Evolutionary conservation across 2,113 vertebrate species (phyloP).

Genomic region (Carollia perspicillata): DNA sequence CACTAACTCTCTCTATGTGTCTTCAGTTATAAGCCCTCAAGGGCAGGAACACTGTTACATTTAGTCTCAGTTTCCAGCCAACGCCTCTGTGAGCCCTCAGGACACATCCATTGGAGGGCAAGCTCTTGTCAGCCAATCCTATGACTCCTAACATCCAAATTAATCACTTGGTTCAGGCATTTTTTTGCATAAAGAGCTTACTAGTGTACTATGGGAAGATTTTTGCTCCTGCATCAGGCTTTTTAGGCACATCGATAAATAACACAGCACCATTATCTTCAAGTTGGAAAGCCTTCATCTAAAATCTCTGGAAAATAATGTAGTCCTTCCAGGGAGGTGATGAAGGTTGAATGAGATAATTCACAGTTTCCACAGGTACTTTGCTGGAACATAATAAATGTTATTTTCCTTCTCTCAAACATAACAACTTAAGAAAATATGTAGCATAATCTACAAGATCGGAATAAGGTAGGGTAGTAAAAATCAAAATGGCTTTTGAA

Average conservation of each 20-base stretch:
- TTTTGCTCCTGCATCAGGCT: slow-evolving; percentile 29
- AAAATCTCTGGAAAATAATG: slow-evolving; percentile 55
- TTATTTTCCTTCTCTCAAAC: slow-evolving; percentile 45
- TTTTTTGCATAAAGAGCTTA: background rate
- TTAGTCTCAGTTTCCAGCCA: background rate
- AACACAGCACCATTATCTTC: slow-evolving; percentile 36
- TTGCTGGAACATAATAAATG: slow-evolving; percentile 43
- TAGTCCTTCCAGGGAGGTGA: slow-evolving; percentile 36
- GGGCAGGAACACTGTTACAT: background rate
- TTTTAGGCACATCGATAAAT: slow-evolving; percentile 11
- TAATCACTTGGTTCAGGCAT: slow-evolving; percentile 6
- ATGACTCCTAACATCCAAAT: background rate
- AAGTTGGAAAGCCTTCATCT: background rate
- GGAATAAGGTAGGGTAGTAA: slow-evolving; percentile 45
- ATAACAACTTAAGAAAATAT: slow-evolving; percentile 54
- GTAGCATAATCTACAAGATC: slow-evolving; percentile 26
- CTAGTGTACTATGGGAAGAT: background rate
- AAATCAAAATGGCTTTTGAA: slow-evolving; percentile 52
- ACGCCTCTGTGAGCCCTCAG: background rate
- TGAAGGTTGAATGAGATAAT: slow-evolving; percentile 47
- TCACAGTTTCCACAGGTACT: slow-evolving; percentile 47
- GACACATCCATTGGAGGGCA: background rate
- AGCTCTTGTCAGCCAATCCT: background rate
- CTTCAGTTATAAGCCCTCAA: background rate
- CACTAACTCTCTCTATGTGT: background rate